Percentiles rank a stretch among this genome's conserved stretches.
Conservation (phyloP, 1,140 invertebrate genomes). For the Megathymus violae region DNA sequence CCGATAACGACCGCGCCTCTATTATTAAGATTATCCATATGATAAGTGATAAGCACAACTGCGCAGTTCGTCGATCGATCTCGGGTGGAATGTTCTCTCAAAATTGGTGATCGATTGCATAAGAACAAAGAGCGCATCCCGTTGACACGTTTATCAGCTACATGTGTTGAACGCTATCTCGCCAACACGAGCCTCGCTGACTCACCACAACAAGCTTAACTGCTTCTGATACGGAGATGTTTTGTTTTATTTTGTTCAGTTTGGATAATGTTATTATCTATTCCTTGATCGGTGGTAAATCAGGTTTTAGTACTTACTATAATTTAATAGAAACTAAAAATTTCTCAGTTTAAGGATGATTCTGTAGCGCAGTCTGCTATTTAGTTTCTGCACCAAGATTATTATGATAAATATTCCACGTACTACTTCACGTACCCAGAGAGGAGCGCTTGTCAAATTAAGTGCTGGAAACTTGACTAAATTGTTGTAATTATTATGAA, state of each 20-base stretch:
- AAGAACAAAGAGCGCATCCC: slow-evolving; percentile 20
- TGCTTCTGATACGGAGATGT: slow-evolving; percentile 6
- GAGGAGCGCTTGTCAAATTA: too few species aligned
- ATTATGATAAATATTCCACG: too few species aligned
- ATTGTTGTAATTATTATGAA: too few species aligned
- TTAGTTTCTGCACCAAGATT: not conserved
- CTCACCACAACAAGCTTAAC: slow-evolving; percentile 21
- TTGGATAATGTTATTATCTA: not conserved
- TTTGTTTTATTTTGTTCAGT: slow-evolving; percentile 1
- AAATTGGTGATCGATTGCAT: slow-evolving; percentile 25
- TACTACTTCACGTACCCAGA: too few species aligned
- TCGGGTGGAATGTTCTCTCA: slow-evolving; percentile 26
- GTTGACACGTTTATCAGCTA: slow-evolving; percentile 26
- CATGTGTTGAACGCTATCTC: slow-evolving; percentile 19
- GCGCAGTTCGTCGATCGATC: slow-evolving; percentile 39
- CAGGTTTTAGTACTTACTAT: too few species aligned
- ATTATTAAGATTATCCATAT: slow-evolving; percentile 61
- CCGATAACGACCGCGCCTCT: slow-evolving; percentile 61
- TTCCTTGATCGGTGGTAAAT: too few species aligned
- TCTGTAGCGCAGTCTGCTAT: not conserved
- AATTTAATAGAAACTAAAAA: too few species aligned
- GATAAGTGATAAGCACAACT: slow-evolving; percentile 54
- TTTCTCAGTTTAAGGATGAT: not conserved
- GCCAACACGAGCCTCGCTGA: slow-evolving; percentile 18
- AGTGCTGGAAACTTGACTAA: too few species aligned